These are phyloP conservation scores for Scaptomyza hsui DNA, from an alignment of 1,140 invertebrate genomes.

Conservation along the genomic window DNA sequence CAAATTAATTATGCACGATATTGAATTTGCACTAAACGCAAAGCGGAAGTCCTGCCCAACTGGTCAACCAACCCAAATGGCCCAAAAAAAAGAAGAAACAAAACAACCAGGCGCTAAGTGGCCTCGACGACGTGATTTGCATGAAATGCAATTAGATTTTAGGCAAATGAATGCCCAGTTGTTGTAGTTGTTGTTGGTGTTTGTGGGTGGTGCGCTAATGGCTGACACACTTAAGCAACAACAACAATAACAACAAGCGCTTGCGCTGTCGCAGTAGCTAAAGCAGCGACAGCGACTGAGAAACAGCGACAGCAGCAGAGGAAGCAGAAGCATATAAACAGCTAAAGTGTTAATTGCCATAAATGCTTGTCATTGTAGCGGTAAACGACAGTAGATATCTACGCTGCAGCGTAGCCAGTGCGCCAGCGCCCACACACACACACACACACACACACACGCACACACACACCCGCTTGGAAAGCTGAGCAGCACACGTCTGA, in stretches of 20 bases:
- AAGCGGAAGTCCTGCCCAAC: constrained; percentile 22
- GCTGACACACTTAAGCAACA: constrained; percentile 76
- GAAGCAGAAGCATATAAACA: constrained; percentile 79
- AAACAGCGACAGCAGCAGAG: constrained; percentile 19
- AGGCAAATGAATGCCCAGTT: constrained; percentile 27
- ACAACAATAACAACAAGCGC: constrained; percentile 12
- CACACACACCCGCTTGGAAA: constrained; percentile 9
- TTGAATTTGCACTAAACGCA: constrained; percentile 81
- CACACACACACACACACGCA: constrained; percentile 2
- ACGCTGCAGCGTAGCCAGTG: constrained; percentile 65
- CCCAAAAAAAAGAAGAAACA: background rate
- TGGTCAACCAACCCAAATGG: constrained; percentile 17
- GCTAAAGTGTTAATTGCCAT: constrained; percentile 84
- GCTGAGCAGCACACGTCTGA: constrained; percentile 55
- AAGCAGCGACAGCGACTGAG: constrained; percentile 11
- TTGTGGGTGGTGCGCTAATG: constrained; percentile 66
- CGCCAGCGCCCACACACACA: constrained; percentile 59
- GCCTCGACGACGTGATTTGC: constrained; percentile 68
- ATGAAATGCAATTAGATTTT: constrained; percentile 69
- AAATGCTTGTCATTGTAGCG: constrained; percentile 84
- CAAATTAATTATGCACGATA: constrained; percentile 84
- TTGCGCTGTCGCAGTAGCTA: constrained; percentile 31
- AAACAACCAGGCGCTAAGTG: constrained; percentile 27
- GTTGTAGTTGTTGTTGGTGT: constrained; percentile 25
- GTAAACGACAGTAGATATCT: constrained; percentile 82